Conservation (phyloP, 2,113 vertebrate genomes). For the Empidonax traillii region DNA sequence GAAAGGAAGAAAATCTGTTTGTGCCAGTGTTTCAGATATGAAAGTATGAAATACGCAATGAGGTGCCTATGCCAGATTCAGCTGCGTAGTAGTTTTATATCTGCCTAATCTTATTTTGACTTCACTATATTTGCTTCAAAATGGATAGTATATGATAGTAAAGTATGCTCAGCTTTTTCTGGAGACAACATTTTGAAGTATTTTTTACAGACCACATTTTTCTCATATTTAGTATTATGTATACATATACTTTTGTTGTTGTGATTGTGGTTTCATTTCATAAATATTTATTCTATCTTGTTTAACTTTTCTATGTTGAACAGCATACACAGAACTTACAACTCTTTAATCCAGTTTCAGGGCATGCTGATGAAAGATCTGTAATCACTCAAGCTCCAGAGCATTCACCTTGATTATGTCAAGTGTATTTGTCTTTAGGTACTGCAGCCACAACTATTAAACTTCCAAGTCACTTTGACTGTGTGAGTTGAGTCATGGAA, state of each 20-base stretch:
- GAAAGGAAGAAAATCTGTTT: neutral
- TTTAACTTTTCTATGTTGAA: neutral
- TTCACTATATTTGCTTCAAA: neutral
- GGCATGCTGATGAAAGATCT: neutral
- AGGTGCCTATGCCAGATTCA: neutral
- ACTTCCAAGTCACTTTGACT: neutral
- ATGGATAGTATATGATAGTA: neutral
- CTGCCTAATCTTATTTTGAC: neutral
- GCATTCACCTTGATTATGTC: neutral
- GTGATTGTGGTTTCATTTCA: neutral
- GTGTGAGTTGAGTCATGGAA: slow-evolving; percentile 1
- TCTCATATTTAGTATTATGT: neutral
- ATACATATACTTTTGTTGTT: neutral
- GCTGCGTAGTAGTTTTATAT: neutral
- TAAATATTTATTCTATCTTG: neutral
- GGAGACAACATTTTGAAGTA: neutral
- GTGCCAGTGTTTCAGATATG: neutral
- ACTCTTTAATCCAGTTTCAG: neutral
- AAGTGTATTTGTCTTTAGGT: slow-evolving; percentile 15
- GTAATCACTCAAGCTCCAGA: neutral
- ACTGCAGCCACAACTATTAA: neutral
- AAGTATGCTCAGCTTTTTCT: neutral
- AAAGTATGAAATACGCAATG: neutral
- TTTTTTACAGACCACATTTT: neutral
- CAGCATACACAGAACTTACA: neutral